Evolutionary conservation across 2,113 vertebrate genomes (phyloP).

Genomic region (Malaclemys terrapin): DNA sequence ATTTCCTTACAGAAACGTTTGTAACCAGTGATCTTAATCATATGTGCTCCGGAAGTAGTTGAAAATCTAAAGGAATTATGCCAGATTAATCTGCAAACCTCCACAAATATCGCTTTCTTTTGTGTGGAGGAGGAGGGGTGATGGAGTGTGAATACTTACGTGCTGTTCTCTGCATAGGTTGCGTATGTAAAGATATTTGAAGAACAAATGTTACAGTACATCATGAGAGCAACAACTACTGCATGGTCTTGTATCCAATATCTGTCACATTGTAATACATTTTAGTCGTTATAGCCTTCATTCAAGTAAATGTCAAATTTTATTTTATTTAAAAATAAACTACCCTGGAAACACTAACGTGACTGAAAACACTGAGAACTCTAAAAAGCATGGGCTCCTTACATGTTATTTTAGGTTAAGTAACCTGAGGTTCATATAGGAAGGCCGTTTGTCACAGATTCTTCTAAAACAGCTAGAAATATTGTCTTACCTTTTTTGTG

Average conservation of each 20-base stretch:
- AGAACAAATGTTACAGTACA: background rate
- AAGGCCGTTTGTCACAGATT: slow-evolving; percentile 12
- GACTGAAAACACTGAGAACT: slow-evolving; percentile 30
- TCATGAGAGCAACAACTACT: background rate
- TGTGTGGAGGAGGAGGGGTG: slow-evolving; percentile 44
- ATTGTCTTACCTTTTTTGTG: background rate
- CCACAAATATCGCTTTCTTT: slow-evolving; percentile 61
- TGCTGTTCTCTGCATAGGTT: slow-evolving; percentile 27
- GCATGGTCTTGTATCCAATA: background rate
- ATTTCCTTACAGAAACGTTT: slow-evolving; percentile 47
- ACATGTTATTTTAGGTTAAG: background rate
- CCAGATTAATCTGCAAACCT: slow-evolving; percentile 69
- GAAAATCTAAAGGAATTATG: slow-evolving; percentile 61
- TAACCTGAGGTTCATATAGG: slow-evolving; percentile 23
- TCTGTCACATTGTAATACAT: slow-evolving; percentile 10
- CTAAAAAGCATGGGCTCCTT: slow-evolving; percentile 7
- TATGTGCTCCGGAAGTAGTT: slow-evolving; percentile 61
- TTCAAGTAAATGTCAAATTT: background rate
- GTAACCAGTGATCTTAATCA: slow-evolving; percentile 62
- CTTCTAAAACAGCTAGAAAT: background rate
- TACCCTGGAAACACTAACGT: slow-evolving; percentile 46
- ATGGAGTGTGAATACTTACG: background rate
- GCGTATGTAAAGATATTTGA: background rate
- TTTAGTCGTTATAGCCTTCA: background rate
- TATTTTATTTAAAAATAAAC: background rate